Evolutionary conservation across 2,113 vertebrate genomes (phyloP).

Genomic region (Myrmecophaga tridactyla): DNA sequence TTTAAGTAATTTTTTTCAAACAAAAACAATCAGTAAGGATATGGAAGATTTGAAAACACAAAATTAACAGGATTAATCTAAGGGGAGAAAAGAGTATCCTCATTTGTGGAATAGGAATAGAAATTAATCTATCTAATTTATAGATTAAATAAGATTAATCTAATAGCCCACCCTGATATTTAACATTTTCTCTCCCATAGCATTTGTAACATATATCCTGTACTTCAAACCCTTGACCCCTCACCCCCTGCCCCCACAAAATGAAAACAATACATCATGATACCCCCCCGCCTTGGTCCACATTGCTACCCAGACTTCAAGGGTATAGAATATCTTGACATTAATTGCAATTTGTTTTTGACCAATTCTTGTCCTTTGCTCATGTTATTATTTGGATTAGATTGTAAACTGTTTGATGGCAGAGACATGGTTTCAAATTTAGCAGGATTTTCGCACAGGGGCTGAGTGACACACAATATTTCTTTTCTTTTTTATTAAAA

Average conservation of each 20-base stretch:
- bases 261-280: background rate
- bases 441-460: background rate
- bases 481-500: slow-evolving; percentile 15
- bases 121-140: too few relatives aligned
- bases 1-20: slow-evolving; percentile 15
- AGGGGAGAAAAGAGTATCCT: too few relatives aligned
- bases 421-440: background rate
- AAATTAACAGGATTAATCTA: background rate
- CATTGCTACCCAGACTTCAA: background rate
- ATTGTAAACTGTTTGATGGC: background rate
- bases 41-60: background rate
- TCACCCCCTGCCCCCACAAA: background rate
- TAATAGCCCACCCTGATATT: background rate
- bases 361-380: background rate
- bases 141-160: too few relatives aligned
- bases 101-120: too few relatives aligned
- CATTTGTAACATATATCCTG: background rate
- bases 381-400: background rate
- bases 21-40: background rate
- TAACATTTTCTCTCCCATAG: background rate
- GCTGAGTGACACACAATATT: background rate
- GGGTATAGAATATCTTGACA: background rate
- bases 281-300: background rate
- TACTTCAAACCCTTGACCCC: background rate
- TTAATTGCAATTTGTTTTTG: background rate